A percentile compares a stretch with the other conserved stretches of the same genome.
These are phyloP conservation scores for Pelecanus crispus DNA, from an alignment of 2,113 vertebrate genomes.

Conservation along the genomic window DNA sequence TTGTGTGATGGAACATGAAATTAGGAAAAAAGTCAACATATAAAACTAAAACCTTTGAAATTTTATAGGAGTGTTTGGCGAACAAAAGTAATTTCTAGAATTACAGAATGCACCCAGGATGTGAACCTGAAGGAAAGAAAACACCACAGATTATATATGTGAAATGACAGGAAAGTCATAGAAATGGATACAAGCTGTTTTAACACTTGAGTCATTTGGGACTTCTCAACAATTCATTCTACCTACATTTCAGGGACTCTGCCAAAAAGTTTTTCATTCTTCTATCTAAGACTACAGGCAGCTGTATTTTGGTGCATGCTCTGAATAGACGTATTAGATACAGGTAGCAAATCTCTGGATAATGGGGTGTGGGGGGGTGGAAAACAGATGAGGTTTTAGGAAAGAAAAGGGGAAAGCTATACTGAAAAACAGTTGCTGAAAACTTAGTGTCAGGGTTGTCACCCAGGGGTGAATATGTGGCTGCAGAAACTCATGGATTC, in stretches of 20 bases:
- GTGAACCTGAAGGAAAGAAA: neutral
- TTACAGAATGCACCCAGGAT: neutral
- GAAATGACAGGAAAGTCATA: neutral
- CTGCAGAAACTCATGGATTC: neutral
- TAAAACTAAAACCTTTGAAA: neutral
- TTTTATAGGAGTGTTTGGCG: neutral
- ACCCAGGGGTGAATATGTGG: neutral
- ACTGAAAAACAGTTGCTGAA: neutral
- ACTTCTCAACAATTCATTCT: neutral
- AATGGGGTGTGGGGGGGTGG: rapidly evolving
- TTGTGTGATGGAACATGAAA: neutral
- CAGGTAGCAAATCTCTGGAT: neutral
- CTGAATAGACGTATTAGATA: neutral
- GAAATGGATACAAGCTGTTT: neutral
- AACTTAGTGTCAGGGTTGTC: neutral
- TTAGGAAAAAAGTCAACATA: neutral
- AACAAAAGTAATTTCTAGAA: neutral
- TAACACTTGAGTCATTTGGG: neutral
- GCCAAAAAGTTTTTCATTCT: neutral
- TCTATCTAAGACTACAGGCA: neutral
- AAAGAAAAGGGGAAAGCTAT: neutral
- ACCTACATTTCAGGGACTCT: neutral
- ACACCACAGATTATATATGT: neutral
- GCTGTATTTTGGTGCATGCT: neutral
- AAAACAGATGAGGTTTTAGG: neutral